phyloP scores from a whole-genome alignment of 2,797 vertebrate species.

The Fistularia commersonii region DNA sequence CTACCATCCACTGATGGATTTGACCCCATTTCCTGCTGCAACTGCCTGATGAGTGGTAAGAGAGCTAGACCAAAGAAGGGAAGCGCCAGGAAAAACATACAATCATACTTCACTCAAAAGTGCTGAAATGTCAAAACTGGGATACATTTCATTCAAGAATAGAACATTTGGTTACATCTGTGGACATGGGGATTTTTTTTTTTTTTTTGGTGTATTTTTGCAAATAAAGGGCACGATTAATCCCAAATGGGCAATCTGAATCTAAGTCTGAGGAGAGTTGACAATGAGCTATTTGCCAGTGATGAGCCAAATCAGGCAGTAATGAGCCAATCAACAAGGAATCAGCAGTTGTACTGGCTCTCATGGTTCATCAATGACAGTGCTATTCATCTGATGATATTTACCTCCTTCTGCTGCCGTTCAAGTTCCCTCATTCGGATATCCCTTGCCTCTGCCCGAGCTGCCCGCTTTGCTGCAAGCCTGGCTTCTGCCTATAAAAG shows the following conservation, averaged over 20 bases:
- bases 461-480: slow-evolving; percentile 93
- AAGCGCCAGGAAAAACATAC: slow-evolving; percentile 64
- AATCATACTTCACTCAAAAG: slow-evolving; percentile 52
- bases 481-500: slow-evolving; percentile 89
- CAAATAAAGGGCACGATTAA: slow-evolving; percentile 7
- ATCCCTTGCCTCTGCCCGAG: slow-evolving; percentile 95
- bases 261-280: not conserved
- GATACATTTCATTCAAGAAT: slow-evolving; percentile 47
- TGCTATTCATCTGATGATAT: slow-evolving; percentile 5
- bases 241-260: slow-evolving; percentile 12
- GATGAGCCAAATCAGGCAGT: not conserved
- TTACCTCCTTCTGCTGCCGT: slow-evolving; percentile 96
- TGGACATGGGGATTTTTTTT: slow-evolving; percentile 51
- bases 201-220: slow-evolving; percentile 22
- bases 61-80: slow-evolving; percentile 75
- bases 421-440: slow-evolving; percentile 98
- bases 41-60: slow-evolving; percentile 80
- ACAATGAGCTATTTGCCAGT: not conserved
- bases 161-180: slow-evolving; percentile 51
- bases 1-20: slow-evolving; percentile 99
- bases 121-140: slow-evolving; percentile 39
- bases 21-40: slow-evolving; percentile 91
- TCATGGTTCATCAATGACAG: slow-evolving; percentile 3
- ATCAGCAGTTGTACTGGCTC: not conserved
- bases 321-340: not conserved